A percentile compares a stretch with the other conserved stretches of the same genome.
Conservation (phyloP, 2,797 vertebrate genomes). For the Halcyon chelicuti region DNA sequence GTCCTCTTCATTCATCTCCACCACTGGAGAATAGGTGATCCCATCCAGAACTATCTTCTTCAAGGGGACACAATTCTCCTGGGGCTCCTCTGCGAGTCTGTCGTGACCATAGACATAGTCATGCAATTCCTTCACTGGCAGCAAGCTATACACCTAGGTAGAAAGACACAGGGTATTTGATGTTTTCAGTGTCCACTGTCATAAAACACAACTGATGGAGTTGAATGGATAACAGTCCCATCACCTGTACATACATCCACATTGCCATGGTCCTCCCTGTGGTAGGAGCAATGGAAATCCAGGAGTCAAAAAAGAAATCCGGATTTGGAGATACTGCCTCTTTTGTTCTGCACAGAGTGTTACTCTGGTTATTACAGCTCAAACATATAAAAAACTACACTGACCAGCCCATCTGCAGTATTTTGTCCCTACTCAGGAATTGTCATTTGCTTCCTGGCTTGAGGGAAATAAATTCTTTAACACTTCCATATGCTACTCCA, state of each 20-base stretch:
- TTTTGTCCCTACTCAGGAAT: background rate
- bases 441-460: background rate
- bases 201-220: background rate
- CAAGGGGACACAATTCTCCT: fast-evolving
- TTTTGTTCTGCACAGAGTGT: background rate
- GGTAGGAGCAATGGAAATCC: background rate
- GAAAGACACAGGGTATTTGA: background rate
- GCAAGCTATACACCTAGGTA: slow-evolving; percentile 73
- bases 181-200: background rate
- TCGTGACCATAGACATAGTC: background rate
- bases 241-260: background rate
- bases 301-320: background rate
- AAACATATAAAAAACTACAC: background rate
- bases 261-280: background rate
- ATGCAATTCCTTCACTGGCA: slow-evolving; percentile 63
- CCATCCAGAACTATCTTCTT: slow-evolving; percentile 42
- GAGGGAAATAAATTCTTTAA: background rate
- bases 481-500: background rate
- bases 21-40: slow-evolving; percentile 37
- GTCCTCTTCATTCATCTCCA: background rate
- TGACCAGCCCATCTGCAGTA: background rate
- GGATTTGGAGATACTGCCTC: background rate
- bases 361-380: background rate
- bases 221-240: background rate
- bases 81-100: background rate